Evolutionary conservation across 2,888 invertebrate genomes (phyloP), one percentile per base, ranked within the genome.

Genomic region (Drosophila austrosaltans): DNA sequence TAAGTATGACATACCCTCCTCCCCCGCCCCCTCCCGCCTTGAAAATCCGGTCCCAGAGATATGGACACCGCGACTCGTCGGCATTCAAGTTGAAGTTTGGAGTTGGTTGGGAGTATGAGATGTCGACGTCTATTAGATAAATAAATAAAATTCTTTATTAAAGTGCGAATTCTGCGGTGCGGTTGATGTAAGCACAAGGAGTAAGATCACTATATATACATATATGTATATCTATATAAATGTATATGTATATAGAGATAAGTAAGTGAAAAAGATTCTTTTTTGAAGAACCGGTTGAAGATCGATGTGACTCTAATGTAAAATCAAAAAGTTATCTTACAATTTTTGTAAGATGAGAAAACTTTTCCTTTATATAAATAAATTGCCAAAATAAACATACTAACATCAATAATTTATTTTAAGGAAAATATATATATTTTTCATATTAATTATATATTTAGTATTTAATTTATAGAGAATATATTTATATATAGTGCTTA

Each of bases 81-180:
- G 32, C 12, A 22, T 44, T 28, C 36, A 53, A 42, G 2, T 22
- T 54, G 39, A 22, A 57, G 63, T 30, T 30, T 36, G 8, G 36
- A 36, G 36, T 36, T 16, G 16, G 8, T 36, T 28, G 16, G 28
- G 39, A 25, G 53, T n/a, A 30, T n/a, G 30, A 32, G 48, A 48
- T 22, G 60, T 36, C 63, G 77, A 69, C 66, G 86, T 75, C 87
- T 86, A 78, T 80, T 86, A 83, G 78, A 89, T 78, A 83, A 89
- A 89, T 87, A 89, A 87, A 81, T 83, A 84, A 70, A 75, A 66
- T 70, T 73, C 77, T 83, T 83, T 83, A 89, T 83, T 87, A 89
- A 89, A 83, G 83, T 83, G 89, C 87, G 87, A 83, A 89, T 83
- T 83, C 78, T 88, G 87, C 75, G 75, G 66, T 48, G 66, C 40